These are phyloP conservation scores for Pseudochirops cupreus DNA, from an alignment of 2,797 vertebrate genomes.

Conservation along the genomic window DNA sequence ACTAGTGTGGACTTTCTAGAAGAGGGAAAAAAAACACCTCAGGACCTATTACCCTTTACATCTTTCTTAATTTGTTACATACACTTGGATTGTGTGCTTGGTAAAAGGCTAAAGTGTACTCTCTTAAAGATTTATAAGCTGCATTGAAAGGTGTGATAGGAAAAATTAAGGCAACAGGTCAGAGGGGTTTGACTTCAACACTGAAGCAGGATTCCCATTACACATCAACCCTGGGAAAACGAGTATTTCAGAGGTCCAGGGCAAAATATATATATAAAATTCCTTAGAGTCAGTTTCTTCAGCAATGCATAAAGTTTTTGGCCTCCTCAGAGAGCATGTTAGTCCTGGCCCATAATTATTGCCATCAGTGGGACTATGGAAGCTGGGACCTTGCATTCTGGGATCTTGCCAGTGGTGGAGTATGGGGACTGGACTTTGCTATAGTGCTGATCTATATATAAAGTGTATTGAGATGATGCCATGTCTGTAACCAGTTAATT, in stretches of 20 bases:
- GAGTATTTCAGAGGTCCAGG: neutral
- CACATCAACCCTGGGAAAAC: constrained; percentile 1
- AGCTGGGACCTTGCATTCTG: neutral
- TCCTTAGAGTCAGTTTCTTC: constrained; percentile 10
- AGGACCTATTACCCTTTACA: constrained; percentile 24
- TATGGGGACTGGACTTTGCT: neutral
- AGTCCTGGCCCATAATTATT: neutral
- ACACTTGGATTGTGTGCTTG: constrained; percentile 49
- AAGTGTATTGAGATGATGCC: neutral
- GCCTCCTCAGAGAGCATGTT: constrained; percentile 3
- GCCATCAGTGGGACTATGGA: neutral
- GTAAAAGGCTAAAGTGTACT: constrained; percentile 39
- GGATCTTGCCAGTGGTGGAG: neutral
- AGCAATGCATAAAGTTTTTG: constrained; percentile 48
- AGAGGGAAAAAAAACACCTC: constrained; percentile 59
- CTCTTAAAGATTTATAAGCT: constrained; percentile 66
- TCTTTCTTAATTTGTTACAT: constrained; percentile 61
- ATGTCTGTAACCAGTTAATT: neutral
- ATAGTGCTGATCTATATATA: neutral
- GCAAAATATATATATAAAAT: neutral
- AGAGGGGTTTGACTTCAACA: constrained; percentile 54
- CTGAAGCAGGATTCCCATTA: constrained; percentile 42
- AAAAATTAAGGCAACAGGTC: constrained; percentile 63
- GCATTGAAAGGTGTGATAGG: constrained; percentile 66
- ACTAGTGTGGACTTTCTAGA: constrained; percentile 60